These are phyloP conservation scores for Argyra leucocephala DNA, from an alignment of 2,888 invertebrate genomes.

Conservation along the genomic window DNA sequence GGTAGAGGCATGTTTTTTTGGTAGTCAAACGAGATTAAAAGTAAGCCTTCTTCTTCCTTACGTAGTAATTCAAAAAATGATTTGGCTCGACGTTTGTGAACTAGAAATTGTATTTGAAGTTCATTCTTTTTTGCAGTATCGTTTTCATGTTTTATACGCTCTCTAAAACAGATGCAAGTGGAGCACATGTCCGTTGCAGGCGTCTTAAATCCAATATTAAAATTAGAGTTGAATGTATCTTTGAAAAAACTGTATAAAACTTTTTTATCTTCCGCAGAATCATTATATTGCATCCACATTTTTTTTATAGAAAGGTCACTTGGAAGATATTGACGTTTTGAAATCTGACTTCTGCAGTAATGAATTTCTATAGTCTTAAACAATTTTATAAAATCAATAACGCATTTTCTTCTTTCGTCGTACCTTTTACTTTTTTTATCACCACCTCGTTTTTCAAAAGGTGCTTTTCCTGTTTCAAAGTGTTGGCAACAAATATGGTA, in stretches of 20 bases:
- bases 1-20: conserved; percentile 31
- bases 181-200: conserved; percentile 22
- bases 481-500: conserved; percentile 17
- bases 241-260: conserved; percentile 22
- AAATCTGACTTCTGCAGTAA: conserved; percentile 23
- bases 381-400: conserved; percentile 24
- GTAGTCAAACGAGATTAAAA: conserved; percentile 30
- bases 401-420: conserved; percentile 15
- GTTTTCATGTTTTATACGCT: conserved; percentile 17
- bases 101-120: conserved; percentile 17
- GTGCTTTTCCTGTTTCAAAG: conserved; percentile 17
- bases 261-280: conserved; percentile 15
- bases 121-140: conserved; percentile 11
- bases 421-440: conserved; percentile 18
- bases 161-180: conserved; percentile 17
- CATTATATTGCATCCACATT: conserved; percentile 20
- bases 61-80: conserved; percentile 25
- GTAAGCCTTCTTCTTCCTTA: conserved; percentile 19
- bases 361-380: conserved; percentile 25
- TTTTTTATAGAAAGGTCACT: conserved; percentile 22
- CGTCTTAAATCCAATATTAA: conserved; percentile 25
- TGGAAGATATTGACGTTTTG: conserved; percentile 20
- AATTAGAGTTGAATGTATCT: conserved; percentile 22
- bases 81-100: conserved; percentile 26
- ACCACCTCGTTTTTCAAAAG: conserved; percentile 21